Base-by-base conservation (phyloP, 2,888 invertebrate genomes). In the Melikaiella ostensackeni region DNA sequence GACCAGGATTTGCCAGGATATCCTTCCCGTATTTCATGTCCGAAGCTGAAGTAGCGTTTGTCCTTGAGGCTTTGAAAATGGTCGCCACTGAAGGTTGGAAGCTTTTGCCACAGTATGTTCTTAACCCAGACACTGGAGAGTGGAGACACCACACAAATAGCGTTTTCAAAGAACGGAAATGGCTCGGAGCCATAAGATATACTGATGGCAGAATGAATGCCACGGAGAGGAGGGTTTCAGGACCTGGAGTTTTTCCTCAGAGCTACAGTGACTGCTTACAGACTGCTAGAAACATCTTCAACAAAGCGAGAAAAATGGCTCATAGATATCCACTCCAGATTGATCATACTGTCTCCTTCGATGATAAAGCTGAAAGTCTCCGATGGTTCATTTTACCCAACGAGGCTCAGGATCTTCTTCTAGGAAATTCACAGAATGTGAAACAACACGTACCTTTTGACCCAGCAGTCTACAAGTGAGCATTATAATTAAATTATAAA, bases 301-400 rank as follows among this genome's bases (percentile, higher is more conserved):
- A 94, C 85, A 93, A 95, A 86, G 95, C 97, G 1, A 92, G 96
- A 88, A 96, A 96, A 92, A 93, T 95, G 88, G 96, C 96, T 27
- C 95, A 95, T 92, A 93, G 96, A 85, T 95, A 94, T 84, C 94
- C 95, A 13, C 93, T 95, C 75, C 94, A 95, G 33, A 89, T 90
- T 24, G 96, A 97, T 88, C 96, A 96, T 83, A 94, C 94, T 83
- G 93, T 95, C 30, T 93, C 94, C 82, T 97, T 97, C 87, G 95
- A 95, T 85, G 91, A 91, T 35, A 93, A 94, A 64, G 94, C 95
- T 62, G 95, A 95, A 83, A 93, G 94, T 75, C 92, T 97, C 19
- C 93, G 97, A 80, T 98, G 98, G 98, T 98, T 97, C 91, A 95
- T 98, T 94, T 91, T 98, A 75, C 97, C 97, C 0, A 95, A 96